These are phyloP conservation scores for Pavo muticus DNA, from an alignment of 2,113 vertebrate genomes.

Conservation along the genomic window DNA sequence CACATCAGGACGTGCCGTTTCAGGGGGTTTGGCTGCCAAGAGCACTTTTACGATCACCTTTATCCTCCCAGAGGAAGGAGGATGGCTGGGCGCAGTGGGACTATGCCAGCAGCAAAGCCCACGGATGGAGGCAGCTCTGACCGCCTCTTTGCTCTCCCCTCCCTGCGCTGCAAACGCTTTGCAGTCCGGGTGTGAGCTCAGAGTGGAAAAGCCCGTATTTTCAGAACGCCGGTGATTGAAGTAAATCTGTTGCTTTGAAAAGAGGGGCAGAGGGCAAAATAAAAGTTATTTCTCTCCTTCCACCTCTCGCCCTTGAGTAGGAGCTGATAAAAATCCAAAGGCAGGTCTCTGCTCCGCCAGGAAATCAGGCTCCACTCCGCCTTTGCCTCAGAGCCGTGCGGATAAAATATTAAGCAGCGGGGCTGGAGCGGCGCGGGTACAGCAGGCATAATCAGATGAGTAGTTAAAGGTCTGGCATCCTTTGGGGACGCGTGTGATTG, in stretches of 20 bases:
- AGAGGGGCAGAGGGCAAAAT: slow-evolving; percentile 3
- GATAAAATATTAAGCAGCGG: slow-evolving; percentile 70
- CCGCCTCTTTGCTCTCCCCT: not conserved
- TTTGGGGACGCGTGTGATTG: slow-evolving; percentile 77
- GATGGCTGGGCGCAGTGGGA: accelerated
- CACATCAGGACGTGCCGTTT: not conserved
- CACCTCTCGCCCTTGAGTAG: slow-evolving; percentile 5
- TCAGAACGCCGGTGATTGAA: not conserved
- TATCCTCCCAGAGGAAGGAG: not conserved
- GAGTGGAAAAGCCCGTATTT: not conserved
- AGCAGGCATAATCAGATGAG: slow-evolving; percentile 73
- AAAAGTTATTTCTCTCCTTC: slow-evolving; percentile 38
- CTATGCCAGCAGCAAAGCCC: not conserved
- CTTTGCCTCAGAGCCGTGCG: slow-evolving; percentile 14
- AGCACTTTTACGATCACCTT: not conserved
- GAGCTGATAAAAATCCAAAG: slow-evolving; percentile 27
- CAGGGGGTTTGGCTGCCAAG: not conserved
- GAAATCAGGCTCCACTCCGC: slow-evolving; percentile 14
- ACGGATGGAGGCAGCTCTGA: not conserved
- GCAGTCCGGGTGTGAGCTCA: not conserved
- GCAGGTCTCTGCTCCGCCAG: not conserved
- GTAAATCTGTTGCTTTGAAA: slow-evolving; percentile 48
- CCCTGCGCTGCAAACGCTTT: not conserved
- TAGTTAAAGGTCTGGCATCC: slow-evolving; percentile 76
- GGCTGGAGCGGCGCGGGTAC: not conserved